These are phyloP conservation scores for Automeris io DNA, from an alignment of 2,888 invertebrate genomes.

Conservation along the genomic window DNA sequence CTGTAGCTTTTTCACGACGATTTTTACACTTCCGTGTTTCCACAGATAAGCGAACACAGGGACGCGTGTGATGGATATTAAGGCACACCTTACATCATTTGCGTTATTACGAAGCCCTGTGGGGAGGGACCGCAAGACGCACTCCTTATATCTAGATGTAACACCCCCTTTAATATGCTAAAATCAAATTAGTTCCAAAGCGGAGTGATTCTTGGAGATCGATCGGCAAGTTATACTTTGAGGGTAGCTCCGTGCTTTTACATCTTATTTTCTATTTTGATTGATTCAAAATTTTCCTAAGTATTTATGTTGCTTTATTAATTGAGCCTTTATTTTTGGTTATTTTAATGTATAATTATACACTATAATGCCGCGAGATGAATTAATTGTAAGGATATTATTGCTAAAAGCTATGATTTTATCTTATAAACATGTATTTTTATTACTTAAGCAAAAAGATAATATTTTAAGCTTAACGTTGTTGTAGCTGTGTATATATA, in stretches of 20 bases:
- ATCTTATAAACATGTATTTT: too few species aligned
- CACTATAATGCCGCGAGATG: too few species aligned
- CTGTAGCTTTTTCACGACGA: conserved; percentile 55
- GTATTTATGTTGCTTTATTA: too few species aligned
- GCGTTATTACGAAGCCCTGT: conserved; percentile 59
- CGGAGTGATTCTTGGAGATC: conserved; percentile 69
- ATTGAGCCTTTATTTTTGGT: too few species aligned
- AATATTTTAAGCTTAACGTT: too few species aligned
- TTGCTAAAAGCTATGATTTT: too few species aligned
- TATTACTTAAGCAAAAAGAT: too few species aligned
- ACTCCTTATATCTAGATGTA: conserved; percentile 70
- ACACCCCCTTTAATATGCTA: conserved; percentile 74
- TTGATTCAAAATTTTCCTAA: conserved; percentile 40
- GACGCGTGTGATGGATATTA: conserved; percentile 76
- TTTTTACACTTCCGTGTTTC: conserved; percentile 75
- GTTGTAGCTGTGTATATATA: too few species aligned
- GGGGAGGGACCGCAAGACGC: conserved; percentile 58
- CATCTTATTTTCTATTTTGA: conserved; percentile 36
- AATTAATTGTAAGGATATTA: too few species aligned
- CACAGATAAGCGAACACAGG: conserved; percentile 76
- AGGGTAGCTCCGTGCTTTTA: conserved; percentile 26
- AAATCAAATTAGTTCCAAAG: conserved; percentile 76
- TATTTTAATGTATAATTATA: too few species aligned
- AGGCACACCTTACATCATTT: conserved; percentile 77
- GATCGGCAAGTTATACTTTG: conserved; percentile 58